Base-by-base conservation (phyloP, 2,797 vertebrate genomes). In the Myoxocephalus aenaeus region DNA sequence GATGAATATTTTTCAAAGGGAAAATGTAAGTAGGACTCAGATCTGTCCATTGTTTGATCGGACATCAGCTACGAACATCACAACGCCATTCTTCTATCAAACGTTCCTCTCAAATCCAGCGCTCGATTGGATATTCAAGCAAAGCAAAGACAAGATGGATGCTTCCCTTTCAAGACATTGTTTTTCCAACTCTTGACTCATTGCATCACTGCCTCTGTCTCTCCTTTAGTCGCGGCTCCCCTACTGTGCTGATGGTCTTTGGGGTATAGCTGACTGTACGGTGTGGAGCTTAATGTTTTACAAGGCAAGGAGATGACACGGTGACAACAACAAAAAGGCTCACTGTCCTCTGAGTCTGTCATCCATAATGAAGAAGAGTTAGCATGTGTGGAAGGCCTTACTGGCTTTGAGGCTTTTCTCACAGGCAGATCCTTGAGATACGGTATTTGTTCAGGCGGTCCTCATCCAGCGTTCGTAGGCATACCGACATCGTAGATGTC, bases 321-420 rank as follows among this genome's bases (percentile, higher is more conserved):
- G 67, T 76, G 81, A 74, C 78, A 20, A 20, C 79, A 90, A 79
- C 90, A 79, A 90, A 79, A 90, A 80, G 73, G 11, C 75, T 81
- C 32, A 40, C 53, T 7, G 40, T 46, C 58, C 78, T 89, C 80
- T 70, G 65, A 84, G 85, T 81, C 81, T 87, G 73, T 86, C 78
- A 75, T 81, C 75, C 73, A 79, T 87, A 75, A 88, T 83, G 66
- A 80, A 87, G 73, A 59, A 57, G 22, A 51, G 67, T 73, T 70
- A 84, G 78, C 57, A 38, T 85, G 18, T 50, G 46, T 20, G 46
- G 46, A 88, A 79, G 54, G 46, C 75, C 48, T 81, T 69, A 62
- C 65, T 58, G 65, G 68, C 18, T 65, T n/a, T 15, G 17, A 48
- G 15, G 66, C 36, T 64, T 22, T 61, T 73, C 54, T 66, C n/a